Evolutionary conservation across 37 sponge, comb jelly and placozoan species (phyloP), one percentile per base, ranked within the genome.

Genomic region (Haliclona indistincta): DNA sequence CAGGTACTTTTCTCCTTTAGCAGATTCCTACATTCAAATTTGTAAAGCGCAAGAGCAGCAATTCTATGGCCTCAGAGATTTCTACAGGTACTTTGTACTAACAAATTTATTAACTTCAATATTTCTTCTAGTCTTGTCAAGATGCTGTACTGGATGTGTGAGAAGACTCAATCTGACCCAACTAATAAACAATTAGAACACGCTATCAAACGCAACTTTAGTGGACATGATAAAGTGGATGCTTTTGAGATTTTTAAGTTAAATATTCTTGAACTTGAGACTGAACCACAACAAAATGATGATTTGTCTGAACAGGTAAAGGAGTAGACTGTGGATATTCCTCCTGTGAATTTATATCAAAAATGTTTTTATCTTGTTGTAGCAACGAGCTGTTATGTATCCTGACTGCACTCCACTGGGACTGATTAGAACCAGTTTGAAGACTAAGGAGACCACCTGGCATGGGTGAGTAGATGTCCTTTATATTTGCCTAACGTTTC

Each of bases 61-160:
- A 29, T 94, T 90, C 45, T 94, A 83, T 82, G 97, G 97, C 0
- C 82, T 97, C 0, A 49, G 97, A 66, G 97, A 97, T 64, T 97
- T 93, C 70, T 97, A 92, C 73, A 85, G 88, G 88, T 87, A 52
- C 60, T 94, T 94, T 86, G 97, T 95, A 11, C 81, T 97, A 8
- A 61, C 95, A 64, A 95, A 97, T 53, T 97, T 93, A 66, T 97
- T 87, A 64, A 87, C 87, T 86, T 64, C n/a, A 66, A 1, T 40
- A 62, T 40, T 40, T 51, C 38, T 13, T 68, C 22, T 67, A 92
- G 99, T 76, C 79, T 96, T 42, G 82, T 96, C 22, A 96, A 96
- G 75, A 92, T 96, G 96, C 80, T 96, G 17, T 92, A 87, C 65
- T 92, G 78, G 67, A 73, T 92, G 81, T 79, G 88, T 58, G 44